A percentile compares a stretch with the other conserved stretches of the same genome.
Evolutionary conservation across 1,140 invertebrate species (phyloP).

Genomic region (Macrobrachium nipponense): DNA sequence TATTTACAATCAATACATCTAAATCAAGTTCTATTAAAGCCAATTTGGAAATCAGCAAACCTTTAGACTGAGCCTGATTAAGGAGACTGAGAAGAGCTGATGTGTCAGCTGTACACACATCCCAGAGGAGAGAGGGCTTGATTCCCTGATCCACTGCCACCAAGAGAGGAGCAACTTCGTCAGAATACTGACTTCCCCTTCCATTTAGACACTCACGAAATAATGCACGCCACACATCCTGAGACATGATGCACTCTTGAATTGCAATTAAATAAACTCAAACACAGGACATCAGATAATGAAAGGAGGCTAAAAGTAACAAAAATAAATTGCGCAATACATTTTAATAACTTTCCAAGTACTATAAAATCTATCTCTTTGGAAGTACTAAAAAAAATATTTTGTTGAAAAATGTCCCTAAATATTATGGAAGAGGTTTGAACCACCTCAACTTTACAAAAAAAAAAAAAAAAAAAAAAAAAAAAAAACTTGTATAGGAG

Average conservation of each 20-base stretch:
- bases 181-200: conserved; percentile 56
- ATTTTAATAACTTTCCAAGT: too few relatives aligned
- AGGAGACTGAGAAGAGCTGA: conserved; percentile 52
- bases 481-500: background rate
- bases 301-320: background rate
- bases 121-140: conserved; percentile 63
- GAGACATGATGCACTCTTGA: conserved; percentile 17
- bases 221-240: conserved; percentile 55
- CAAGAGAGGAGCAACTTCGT: conserved; percentile 54
- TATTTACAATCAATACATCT: conserved; percentile 63
- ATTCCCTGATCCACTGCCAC: conserved; percentile 62
- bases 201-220: conserved; percentile 56
- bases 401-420: background rate
- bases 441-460: too few relatives aligned
- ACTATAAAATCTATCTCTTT: too few relatives aligned
- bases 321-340: background rate
- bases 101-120: conserved; percentile 59
- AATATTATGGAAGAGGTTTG: background rate
- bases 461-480: too few relatives aligned
- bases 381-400: background rate
- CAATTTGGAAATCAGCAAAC: conserved; percentile 50
- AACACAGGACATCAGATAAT: background rate
- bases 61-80: conserved; percentile 41
- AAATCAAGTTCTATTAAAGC: conserved; percentile 56
- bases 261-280: background rate